These are phyloP conservation scores for Panopea generosa DNA, from an alignment of 2,888 invertebrate species.

Conservation along the genomic window DNA sequence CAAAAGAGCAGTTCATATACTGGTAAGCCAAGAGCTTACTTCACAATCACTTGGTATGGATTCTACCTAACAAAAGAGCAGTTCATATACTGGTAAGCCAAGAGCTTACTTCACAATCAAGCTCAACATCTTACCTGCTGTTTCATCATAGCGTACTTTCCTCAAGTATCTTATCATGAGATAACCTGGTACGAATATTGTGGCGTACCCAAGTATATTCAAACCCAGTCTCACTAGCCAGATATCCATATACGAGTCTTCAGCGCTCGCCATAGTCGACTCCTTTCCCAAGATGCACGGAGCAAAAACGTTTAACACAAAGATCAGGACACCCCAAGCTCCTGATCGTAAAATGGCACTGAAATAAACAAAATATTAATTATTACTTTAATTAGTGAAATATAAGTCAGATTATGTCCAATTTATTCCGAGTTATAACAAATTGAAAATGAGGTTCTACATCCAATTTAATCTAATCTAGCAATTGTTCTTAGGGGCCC, in stretches of 20 bases:
- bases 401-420: no score
- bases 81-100: no score
- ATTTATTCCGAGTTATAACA: no score
- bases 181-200: constrained; percentile 94
- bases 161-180: constrained; percentile 93
- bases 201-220: constrained; percentile 94
- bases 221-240: constrained; percentile 92
- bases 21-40: no score
- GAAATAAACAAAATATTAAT: constrained; percentile 27
- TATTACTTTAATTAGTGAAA: no score
- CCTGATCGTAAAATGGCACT: constrained; percentile 63
- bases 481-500: no score
- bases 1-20: no score
- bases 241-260: constrained; percentile 73
- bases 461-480: no score
- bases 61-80: no score
- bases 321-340: constrained; percentile 49
- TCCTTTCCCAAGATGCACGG: constrained; percentile 65
- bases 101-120: no score
- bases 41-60: no score
- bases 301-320: constrained; percentile 64
- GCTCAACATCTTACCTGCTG: constrained; percentile 91
- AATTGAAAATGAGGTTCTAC: no score
- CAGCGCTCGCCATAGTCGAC: constrained; percentile 45
- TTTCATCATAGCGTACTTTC: constrained; percentile 90